phyloP scores from a whole-genome alignment of 2,888 invertebrate species.

The Hirtodrosophila confusa region DNA sequence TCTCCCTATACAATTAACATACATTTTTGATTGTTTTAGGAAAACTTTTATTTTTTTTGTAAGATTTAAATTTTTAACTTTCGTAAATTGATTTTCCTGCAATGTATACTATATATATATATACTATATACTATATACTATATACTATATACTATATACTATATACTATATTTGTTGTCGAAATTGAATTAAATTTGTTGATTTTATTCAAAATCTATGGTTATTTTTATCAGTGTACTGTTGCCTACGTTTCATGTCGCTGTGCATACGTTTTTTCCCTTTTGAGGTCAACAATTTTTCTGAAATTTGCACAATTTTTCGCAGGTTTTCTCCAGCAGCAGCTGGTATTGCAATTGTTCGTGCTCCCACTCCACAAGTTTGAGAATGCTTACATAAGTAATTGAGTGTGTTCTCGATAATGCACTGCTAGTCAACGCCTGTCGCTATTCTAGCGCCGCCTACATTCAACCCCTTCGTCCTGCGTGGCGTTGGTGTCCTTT shows the following conservation, averaged over 20 bases:
- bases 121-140: too few species aligned
- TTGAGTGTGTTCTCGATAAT: constrained; percentile 78
- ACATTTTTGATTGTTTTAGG: too few species aligned
- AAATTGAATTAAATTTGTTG: background rate
- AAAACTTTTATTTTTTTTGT: too few species aligned
- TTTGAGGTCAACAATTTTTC: constrained; percentile 62
- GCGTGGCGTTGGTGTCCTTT: constrained; percentile 40
- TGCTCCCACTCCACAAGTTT: constrained; percentile 8
- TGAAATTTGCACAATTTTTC: constrained; percentile 60
- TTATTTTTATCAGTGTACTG: constrained; percentile 11
- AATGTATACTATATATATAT: too few species aligned
- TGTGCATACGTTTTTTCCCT: constrained; percentile 23
- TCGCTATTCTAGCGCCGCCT: constrained; percentile 2
- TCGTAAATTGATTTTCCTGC: too few species aligned
- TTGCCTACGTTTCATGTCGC: constrained; percentile 9
- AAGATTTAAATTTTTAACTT: too few species aligned
- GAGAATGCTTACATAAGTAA: constrained; percentile 72
- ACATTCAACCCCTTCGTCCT: constrained; percentile 1
- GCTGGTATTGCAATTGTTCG: constrained; percentile 69
- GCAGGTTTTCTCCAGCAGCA: constrained; percentile 47
- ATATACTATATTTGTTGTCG: too few species aligned
- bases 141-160: too few species aligned
- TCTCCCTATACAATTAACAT: too few species aligned
- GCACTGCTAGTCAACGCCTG: constrained; percentile 57
- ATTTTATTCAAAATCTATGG: background rate